Conservation (phyloP, 2,113 vertebrate genomes). For the Melospiza melodia region DNA sequence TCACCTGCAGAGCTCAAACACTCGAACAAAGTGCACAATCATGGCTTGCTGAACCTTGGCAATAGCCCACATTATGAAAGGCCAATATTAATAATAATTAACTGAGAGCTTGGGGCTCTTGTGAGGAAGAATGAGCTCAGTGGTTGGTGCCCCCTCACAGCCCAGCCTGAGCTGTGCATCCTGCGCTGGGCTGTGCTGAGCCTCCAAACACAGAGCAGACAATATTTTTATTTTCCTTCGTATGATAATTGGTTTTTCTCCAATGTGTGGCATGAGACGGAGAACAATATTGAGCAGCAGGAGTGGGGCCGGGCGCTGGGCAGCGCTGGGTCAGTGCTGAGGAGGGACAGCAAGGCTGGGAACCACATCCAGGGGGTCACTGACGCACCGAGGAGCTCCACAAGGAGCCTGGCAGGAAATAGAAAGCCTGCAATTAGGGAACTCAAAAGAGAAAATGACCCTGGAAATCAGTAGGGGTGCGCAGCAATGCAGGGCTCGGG, state of each 20-base stretch:
- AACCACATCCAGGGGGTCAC: background rate
- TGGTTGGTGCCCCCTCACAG: background rate
- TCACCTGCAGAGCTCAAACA: background rate
- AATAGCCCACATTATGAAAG: background rate
- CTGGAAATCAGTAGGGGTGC: slow-evolving; percentile 40
- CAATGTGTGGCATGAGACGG: background rate
- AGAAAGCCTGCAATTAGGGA: slow-evolving; percentile 50
- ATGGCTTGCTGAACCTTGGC: background rate
- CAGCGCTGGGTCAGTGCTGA: background rate
- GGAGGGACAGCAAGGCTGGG: background rate
- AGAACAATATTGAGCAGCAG: background rate
- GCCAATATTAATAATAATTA: background rate
- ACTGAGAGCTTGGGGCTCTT: background rate
- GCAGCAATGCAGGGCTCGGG: background rate
- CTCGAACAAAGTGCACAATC: background rate
- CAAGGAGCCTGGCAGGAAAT: slow-evolving; percentile 1
- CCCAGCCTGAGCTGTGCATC: background rate
- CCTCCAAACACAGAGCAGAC: background rate
- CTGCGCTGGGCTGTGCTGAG: background rate
- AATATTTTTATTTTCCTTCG: background rate
- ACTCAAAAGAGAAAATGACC: slow-evolving; percentile 42
- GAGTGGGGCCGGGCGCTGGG: background rate
- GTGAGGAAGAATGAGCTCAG: rapidly evolving
- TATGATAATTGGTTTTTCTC: slow-evolving; percentile 14
- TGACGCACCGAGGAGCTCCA: slow-evolving; percentile 7